Evolutionary conservation across 2,113 vertebrate genomes (phyloP).

Genomic region (Miniopterus natalensis): DNA sequence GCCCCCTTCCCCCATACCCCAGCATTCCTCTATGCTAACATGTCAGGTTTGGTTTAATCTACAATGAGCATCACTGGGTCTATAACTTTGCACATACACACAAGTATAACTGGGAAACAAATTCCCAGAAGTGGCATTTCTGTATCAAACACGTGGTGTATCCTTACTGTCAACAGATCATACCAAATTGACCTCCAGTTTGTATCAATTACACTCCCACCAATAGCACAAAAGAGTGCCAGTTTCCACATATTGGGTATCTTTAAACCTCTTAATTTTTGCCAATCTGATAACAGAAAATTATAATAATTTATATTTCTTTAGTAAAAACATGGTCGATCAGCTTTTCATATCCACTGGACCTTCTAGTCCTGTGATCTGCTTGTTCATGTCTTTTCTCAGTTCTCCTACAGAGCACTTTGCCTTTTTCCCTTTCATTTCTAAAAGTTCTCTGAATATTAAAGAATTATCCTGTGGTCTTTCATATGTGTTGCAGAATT

Average conservation of each 20-base stretch:
- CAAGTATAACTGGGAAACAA: neutral
- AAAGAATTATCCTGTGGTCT: neutral
- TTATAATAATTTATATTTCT: conserved; percentile 19
- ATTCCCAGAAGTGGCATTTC: conserved; percentile 20
- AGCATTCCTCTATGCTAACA: neutral
- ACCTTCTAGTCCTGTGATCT: conserved; percentile 14
- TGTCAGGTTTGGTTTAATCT: conserved; percentile 36
- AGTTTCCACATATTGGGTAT: neutral
- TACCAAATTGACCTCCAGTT: neutral
- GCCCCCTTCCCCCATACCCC: neutral
- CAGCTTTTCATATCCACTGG: neutral
- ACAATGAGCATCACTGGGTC: neutral
- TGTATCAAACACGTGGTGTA: neutral
- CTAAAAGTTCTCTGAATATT: neutral
- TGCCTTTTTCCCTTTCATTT: neutral
- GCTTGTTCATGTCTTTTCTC: neutral
- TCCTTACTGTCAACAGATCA: conserved; percentile 44
- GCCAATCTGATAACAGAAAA: conserved; percentile 37
- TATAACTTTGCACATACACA: neutral
- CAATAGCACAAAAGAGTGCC: neutral
- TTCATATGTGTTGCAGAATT: neutral
- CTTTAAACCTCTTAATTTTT: conserved; percentile 46
- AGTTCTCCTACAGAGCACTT: neutral
- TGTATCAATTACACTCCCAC: neutral
- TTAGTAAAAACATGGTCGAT: conserved; percentile 25